phyloP scores from a whole-genome alignment of 2,888 invertebrate species.

The Tridacna crocea region DNA sequence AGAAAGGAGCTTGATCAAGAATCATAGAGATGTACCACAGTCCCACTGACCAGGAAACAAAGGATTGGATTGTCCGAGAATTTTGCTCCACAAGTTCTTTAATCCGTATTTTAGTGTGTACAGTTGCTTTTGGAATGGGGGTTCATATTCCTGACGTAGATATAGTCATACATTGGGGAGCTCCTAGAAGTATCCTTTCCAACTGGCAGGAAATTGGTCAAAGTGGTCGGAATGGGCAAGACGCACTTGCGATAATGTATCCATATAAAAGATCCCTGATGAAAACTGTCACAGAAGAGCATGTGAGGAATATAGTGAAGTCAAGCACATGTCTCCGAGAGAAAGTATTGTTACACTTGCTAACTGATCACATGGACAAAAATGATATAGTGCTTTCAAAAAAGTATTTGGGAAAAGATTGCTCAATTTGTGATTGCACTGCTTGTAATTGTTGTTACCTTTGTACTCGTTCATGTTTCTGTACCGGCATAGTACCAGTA shows the following conservation, averaged over 20 bases:
- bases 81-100: conserved; percentile 20
- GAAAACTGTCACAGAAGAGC: conserved; percentile 19
- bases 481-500: background rate
- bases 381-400: background rate
- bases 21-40: conserved; percentile 53
- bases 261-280: conserved; percentile 20
- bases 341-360: background rate
- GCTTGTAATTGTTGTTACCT: conserved; percentile 14
- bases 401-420: background rate
- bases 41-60: conserved; percentile 34
- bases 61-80: conserved; percentile 32
- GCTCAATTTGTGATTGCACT: background rate
- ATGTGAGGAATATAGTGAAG: background rate
- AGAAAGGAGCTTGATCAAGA: conserved; percentile 5
- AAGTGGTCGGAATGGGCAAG: background rate
- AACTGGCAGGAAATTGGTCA: conserved; percentile 55
- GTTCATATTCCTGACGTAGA: conserved; percentile 53
- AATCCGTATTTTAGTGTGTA: conserved; percentile 42
- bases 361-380: conserved; percentile 12
- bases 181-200: conserved; percentile 16
- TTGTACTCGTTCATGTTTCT: background rate
- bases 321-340: background rate
- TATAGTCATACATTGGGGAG: conserved; percentile 52
- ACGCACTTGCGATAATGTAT: conserved; percentile 17
- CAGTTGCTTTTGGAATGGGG: conserved; percentile 60